Evolutionary conservation across 2,797 vertebrate genomes (phyloP).

Genomic region (Enteromius afrohamiltoni): DNA sequence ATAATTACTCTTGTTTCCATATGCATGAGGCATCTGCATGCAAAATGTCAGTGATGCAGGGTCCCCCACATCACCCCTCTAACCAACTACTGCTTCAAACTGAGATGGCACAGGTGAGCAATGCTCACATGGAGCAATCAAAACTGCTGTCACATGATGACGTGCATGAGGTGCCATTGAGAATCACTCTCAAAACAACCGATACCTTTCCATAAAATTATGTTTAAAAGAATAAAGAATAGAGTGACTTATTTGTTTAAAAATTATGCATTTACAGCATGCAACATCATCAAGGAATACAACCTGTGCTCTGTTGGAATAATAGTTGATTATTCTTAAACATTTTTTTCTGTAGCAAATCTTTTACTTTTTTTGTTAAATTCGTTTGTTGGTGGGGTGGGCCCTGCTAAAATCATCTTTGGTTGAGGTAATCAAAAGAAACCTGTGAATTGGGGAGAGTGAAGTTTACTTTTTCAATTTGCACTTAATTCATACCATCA

Average conservation of each 20-base stretch:
- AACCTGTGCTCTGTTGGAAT: neutral
- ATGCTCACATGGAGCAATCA: neutral
- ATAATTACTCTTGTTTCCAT: conserved; percentile 71
- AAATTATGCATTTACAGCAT: neutral
- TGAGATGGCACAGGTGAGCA: conserved; percentile 57
- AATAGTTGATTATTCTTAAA: neutral
- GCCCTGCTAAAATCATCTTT: neutral
- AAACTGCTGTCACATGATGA: neutral
- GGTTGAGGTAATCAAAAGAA: conserved; percentile 1
- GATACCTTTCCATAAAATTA: neutral
- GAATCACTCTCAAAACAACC: neutral
- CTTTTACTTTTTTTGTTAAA: no score
- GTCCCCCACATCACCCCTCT: conserved; percentile 37
- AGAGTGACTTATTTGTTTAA: neutral
- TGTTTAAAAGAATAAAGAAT: neutral
- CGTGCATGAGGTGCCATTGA: neutral
- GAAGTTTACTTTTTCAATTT: conserved; percentile 17
- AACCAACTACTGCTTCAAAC: conserved; percentile 62
- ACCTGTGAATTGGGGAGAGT: neutral
- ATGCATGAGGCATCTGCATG: conserved; percentile 69
- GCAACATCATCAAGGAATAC: neutral
- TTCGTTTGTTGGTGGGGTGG: no score
- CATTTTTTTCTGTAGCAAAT: neutral
- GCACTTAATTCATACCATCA: neutral
- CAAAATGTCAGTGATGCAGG: conserved; percentile 70